Conservation (phyloP, 2,113 vertebrate species). For the Actinemys pallida region DNA sequence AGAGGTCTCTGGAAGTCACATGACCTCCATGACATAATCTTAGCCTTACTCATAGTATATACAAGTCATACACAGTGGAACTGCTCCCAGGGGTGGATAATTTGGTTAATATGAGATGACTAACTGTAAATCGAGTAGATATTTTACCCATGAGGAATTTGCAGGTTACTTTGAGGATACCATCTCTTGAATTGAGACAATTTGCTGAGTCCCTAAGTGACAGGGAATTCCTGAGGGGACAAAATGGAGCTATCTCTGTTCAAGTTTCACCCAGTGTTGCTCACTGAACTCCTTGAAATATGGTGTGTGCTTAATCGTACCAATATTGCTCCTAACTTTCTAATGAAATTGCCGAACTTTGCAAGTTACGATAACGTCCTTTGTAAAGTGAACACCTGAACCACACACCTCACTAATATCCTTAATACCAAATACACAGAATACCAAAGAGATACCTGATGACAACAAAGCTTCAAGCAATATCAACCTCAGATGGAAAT, state of each 20-base stretch:
- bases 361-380: background rate
- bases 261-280: background rate
- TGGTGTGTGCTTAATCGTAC: background rate
- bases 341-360: background rate
- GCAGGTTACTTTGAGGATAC: background rate
- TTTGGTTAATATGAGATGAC: background rate
- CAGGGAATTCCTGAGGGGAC: background rate
- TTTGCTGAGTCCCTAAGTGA: background rate
- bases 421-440: background rate
- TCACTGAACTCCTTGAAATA: background rate
- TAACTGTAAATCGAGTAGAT: background rate
- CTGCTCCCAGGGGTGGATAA: background rate
- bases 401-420: background rate
- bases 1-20: too few species aligned
- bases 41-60: background rate
- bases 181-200: background rate
- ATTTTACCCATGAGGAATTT: background rate
- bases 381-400: background rate
- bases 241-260: background rate
- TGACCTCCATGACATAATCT: too few species aligned
- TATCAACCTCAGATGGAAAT: background rate
- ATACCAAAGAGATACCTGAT: background rate
- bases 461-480: background rate
- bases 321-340: background rate
- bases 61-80: background rate